phyloP scores from a whole-genome alignment of 2,888 invertebrate species.

The Pterostichus niger region DNA sequence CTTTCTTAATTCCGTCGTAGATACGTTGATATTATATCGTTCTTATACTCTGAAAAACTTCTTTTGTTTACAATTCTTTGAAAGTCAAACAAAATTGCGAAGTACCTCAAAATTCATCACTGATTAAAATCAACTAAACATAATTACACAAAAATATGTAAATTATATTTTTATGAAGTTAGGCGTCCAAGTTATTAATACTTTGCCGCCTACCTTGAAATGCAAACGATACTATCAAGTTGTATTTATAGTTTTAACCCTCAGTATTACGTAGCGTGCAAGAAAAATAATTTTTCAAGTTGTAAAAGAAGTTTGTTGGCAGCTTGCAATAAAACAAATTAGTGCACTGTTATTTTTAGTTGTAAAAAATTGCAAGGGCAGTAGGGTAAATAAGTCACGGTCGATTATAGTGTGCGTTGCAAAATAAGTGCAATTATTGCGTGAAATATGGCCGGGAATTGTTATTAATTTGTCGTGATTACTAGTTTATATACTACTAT shows the following conservation, averaged over 20 bases:
- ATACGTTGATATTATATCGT: no score
- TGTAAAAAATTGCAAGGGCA: conserved; percentile 3
- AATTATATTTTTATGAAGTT: background rate
- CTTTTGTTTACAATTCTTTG: background rate
- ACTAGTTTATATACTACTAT: no score
- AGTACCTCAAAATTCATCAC: no score
- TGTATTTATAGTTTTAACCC: background rate
- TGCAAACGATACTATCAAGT: background rate
- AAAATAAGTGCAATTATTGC: background rate
- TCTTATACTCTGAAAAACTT: background rate
- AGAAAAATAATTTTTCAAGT: conserved; percentile 1
- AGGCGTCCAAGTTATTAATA: background rate
- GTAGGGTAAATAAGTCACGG: conserved; percentile 15
- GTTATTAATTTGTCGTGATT: background rate
- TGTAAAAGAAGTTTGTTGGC: background rate
- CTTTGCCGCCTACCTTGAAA: no score
- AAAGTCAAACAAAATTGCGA: no score
- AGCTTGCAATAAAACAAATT: conserved; percentile 5
- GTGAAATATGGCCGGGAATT: background rate
- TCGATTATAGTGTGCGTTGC: background rate
- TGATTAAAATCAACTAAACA: no score
- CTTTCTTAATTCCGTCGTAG: no score
- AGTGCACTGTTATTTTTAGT: background rate
- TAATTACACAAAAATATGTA: no score
- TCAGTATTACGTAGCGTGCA: conserved; percentile 2